Conservation (phyloP, 35 echinoderm and acorn worm species). For the Lytechinus variegatus region DNA sequence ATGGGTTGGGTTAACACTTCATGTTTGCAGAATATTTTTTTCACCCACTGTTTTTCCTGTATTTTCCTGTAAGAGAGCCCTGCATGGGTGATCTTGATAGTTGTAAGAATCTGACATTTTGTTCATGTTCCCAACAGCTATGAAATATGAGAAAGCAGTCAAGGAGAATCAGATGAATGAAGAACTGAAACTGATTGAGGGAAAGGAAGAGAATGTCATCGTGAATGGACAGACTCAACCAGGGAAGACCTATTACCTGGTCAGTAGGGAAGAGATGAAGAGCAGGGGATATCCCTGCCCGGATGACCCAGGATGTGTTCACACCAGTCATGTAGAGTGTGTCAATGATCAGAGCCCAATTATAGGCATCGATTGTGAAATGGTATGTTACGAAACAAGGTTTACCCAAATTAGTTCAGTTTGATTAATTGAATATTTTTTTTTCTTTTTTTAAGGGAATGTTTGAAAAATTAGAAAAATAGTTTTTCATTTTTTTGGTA, state of each 20-base stretch:
- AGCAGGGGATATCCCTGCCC: conserved; percentile 55
- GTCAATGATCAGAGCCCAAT: conserved; percentile 73
- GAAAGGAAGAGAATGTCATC: neutral
- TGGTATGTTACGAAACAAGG: conserved; percentile 55
- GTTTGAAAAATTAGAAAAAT: no score
- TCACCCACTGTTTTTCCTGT: no score
- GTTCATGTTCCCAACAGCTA: neutral
- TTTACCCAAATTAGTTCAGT: no score
- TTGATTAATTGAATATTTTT: no score
- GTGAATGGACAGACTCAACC: neutral
- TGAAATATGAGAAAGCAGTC: conserved; percentile 27
- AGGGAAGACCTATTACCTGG: conserved; percentile 58
- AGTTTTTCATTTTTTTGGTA: no score
- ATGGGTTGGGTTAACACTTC: no score
- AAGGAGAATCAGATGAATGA: neutral
- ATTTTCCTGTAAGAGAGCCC: no score
- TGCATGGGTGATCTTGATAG: no score
- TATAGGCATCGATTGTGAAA: conserved; percentile 89
- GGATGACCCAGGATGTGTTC: conserved; percentile 29
- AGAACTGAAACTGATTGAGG: neutral
- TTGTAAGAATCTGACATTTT: neutral
- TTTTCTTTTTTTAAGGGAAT: no score
- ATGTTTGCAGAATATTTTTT: no score
- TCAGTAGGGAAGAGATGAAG: conserved; percentile 52
- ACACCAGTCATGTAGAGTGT: conserved; percentile 52